Evolutionary conservation across 2,797 vertebrate genomes (phyloP), one percentile per base, ranked within the genome.

Genomic region (Crocidura indochinensis): DNA sequence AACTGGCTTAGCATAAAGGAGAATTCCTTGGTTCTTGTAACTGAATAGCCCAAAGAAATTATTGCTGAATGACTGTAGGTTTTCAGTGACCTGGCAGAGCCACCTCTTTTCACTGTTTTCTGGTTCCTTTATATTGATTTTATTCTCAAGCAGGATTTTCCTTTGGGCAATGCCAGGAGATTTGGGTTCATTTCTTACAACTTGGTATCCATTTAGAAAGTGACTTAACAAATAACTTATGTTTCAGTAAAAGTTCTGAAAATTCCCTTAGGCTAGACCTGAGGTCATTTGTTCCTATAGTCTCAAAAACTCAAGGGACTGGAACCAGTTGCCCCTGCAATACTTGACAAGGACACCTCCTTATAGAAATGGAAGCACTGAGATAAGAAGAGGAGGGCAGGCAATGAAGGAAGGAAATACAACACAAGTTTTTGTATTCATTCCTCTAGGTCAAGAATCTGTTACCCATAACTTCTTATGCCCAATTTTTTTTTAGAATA

Each of bases 21-120:
- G 78, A 68, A 76, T 76, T 69, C 93, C 67, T n/a, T 38, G 62
- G 14, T 62, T 83, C 53, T 81, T 49, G 6, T 46, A 51, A 82
- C 10, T 27, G 56, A 73, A 84, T 84, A 78, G 19, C 53, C 51
- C 72, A 17, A 38, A 22, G 56, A 64, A 56, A 87, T 72, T 73
- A 77, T 31, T 69, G 60, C 15, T 89, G 56, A 64, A 12, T 80
- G 27, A 20, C 7, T 71, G 1, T 31, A 22, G 38, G n/a, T 26
- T 82, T 71, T 84, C 47, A 64, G 1, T 76, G 89, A 89, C 29
- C 31, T 3, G 29, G 19, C 8, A 4, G 10, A 72, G 22, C 3
- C 2, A 1, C 31, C 17, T 73, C 46, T 79, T 38, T 31, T 65
- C 1, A 22, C n/a, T 12, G 71, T 38, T 3, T 11, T 60, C 38